These are phyloP conservation scores for Micropterix aruncella DNA, from an alignment of 2,888 invertebrate genomes.

Conservation along the genomic window DNA sequence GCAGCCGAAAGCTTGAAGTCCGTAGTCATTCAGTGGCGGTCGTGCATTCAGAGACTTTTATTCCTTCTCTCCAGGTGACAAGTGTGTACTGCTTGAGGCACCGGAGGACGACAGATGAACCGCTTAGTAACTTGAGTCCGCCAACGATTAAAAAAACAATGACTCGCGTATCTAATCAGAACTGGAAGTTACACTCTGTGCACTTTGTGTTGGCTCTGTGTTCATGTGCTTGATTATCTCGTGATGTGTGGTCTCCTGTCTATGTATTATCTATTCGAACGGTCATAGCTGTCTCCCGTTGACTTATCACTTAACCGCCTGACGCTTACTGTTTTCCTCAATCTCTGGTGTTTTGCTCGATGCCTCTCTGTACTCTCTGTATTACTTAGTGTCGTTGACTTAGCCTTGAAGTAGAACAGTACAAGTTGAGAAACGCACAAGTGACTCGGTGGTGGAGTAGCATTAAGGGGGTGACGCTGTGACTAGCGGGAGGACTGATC, in stretches of 20 bases:
- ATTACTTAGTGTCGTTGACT: no score
- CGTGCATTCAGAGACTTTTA: conserved; percentile 39
- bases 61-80: conserved; percentile 66
- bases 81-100: conserved; percentile 67
- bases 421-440: no score
- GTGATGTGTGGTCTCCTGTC: conserved; percentile 9
- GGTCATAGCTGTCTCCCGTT: no score
- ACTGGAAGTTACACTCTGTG: conserved; percentile 12
- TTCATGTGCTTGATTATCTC: conserved; percentile 11
- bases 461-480: no score
- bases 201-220: conserved; percentile 12
- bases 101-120: conserved; percentile 50
- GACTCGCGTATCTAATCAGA: conserved; percentile 6
- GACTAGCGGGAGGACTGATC: conserved; percentile 16
- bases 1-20: no score
- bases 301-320: no score
- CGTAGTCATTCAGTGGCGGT: neutral
- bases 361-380: no score
- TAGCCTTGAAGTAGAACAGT: no score
- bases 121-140: conserved; percentile 16
- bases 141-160: conserved; percentile 5
- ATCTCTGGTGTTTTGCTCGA: no score
- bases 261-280: no score
- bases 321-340: no score
- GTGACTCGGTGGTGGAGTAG: no score